These are phyloP conservation scores for Peromyscus californicus DNA, from an alignment of 2,113 vertebrate species.

Conservation along the genomic window DNA sequence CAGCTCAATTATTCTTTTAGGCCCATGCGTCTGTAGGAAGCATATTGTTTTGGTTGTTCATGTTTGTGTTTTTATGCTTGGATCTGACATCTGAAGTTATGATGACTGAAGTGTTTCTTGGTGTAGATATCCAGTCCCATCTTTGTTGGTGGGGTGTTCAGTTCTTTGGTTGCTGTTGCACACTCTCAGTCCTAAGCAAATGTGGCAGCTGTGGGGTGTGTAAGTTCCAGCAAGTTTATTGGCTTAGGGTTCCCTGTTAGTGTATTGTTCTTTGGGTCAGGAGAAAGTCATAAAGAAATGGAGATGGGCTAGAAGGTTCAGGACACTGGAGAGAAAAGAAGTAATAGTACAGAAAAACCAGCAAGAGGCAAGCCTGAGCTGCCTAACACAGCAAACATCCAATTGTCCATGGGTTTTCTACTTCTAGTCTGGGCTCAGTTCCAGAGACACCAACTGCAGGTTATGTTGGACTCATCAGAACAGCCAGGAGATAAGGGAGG, in stretches of 20 bases:
- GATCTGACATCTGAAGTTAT: neutral
- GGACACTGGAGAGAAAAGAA: neutral
- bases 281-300: neutral
- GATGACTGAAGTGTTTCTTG: neutral
- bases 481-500: rapidly evolving
- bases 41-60: neutral
- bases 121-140: neutral
- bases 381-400: neutral
- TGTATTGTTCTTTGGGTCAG: neutral
- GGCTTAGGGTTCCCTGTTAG: neutral
- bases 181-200: neutral
- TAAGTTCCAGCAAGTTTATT: neutral
- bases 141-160: neutral
- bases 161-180: neutral
- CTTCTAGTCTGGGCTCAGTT: neutral
- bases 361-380: neutral
- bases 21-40: neutral
- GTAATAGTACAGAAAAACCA: neutral
- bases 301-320: neutral
- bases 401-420: neutral
- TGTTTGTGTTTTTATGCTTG: neutral
- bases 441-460: neutral
- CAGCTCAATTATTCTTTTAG: neutral
- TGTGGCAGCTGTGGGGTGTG: neutral
- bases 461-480: neutral